Percentiles rank a stretch among this genome's conserved stretches.
Evolutionary conservation across 2,113 vertebrate species (phyloP).

Genomic region (Petromus typicus): DNA sequence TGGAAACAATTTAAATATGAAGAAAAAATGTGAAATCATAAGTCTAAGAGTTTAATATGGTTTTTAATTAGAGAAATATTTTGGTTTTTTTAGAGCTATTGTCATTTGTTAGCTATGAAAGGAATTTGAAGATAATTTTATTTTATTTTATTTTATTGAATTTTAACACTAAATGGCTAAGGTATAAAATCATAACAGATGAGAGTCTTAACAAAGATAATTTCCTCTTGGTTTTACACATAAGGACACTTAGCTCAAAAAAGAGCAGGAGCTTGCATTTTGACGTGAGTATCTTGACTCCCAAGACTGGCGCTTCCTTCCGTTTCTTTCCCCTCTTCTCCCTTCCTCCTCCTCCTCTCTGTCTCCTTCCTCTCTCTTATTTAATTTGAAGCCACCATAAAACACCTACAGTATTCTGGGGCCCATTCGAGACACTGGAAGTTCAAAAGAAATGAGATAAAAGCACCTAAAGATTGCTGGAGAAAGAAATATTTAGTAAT

Average conservation of each 20-base stretch:
- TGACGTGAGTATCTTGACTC: background rate
- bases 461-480: background rate
- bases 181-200: slow-evolving; percentile 7
- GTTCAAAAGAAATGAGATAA: background rate
- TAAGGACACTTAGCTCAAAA: background rate
- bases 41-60: background rate
- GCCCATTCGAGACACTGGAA: background rate
- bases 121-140: slow-evolving; percentile 48
- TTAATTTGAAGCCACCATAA: slow-evolving; percentile 43
- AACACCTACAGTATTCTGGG: background rate
- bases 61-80: slow-evolving; percentile 55
- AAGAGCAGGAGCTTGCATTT: background rate
- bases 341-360: background rate
- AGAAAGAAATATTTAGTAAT: background rate
- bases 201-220: background rate
- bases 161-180: slow-evolving; percentile 4
- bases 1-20: slow-evolving; percentile 36
- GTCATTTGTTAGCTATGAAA: slow-evolving; percentile 15
- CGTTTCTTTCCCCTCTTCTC: background rate
- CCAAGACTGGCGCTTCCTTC: background rate
- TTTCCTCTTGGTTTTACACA: background rate
- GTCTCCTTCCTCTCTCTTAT: background rate
- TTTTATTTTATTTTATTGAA: background rate
- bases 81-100: slow-evolving; percentile 22
- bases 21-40: background rate